A percentile compares a stretch with the other conserved stretches of the same genome.
Evolutionary conservation across 2,888 invertebrate species (phyloP).

Genomic region (Monochamus alternatus): DNA sequence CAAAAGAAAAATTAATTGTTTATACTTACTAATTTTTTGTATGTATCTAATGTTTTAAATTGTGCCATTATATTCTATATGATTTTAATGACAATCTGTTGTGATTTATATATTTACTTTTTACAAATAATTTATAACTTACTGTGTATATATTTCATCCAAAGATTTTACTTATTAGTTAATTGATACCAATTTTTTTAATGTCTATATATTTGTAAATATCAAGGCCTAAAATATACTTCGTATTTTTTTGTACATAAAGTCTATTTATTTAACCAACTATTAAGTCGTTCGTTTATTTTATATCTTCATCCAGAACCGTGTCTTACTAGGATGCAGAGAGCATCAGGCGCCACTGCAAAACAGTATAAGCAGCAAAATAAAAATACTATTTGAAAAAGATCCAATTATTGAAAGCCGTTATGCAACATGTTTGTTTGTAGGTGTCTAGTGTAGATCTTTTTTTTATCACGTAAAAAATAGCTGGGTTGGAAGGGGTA

Average conservation of each 20-base stretch:
- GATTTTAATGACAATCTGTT: conserved; percentile 27
- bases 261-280: not conserved
- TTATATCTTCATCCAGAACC: too few relatives aligned
- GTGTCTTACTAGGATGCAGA: too few relatives aligned
- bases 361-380: too few relatives aligned
- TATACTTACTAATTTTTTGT: conserved; percentile 17
- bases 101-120: conserved; percentile 24
- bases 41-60: conserved; percentile 1
- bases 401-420: too few relatives aligned
- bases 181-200: conserved; percentile 11
- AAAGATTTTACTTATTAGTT: conserved; percentile 28
- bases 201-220: conserved; percentile 20
- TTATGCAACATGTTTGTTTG: too few relatives aligned
- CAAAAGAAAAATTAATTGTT: not conserved
- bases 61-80: conserved; percentile 11
- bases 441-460: too few relatives aligned
- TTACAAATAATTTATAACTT: not conserved
- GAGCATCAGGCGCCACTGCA: too few relatives aligned
- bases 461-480: too few relatives aligned
- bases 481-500: too few relatives aligned
- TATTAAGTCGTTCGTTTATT: not conserved
- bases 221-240: conserved; percentile 31
- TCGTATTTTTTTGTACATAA: conserved; percentile 25
- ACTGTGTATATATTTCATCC: conserved; percentile 16
- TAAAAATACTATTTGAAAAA: too few relatives aligned